Percentiles rank a stretch among this genome's conserved stretches.
These are phyloP conservation scores for Probaryconus sp. DNA, from an alignment of 1,140 invertebrate genomes.

Conservation along the genomic window DNA sequence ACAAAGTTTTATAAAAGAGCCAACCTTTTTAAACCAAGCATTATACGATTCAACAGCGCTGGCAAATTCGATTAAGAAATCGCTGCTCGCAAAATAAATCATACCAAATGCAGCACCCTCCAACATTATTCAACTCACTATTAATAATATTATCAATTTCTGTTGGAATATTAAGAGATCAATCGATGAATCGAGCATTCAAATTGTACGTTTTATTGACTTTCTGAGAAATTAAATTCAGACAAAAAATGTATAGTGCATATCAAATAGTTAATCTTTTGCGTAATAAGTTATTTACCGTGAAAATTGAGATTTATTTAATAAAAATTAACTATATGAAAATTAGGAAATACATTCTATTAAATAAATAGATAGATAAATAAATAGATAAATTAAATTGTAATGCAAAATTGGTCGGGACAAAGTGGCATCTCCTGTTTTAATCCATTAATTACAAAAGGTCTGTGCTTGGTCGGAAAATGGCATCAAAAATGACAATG, in stretches of 20 bases:
- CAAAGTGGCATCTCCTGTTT: neutral
- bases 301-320: no score
- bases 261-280: no score
- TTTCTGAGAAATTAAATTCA: no score
- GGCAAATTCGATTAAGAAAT: conserved; percentile 46
- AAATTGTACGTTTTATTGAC: conserved; percentile 13
- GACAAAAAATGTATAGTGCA: no score
- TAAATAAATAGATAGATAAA: no score
- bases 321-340: no score
- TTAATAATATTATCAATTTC: conserved; percentile 53
- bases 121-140: conserved; percentile 33
- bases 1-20: conserved; percentile 42
- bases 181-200: conserved; percentile 1
- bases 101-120: conserved; percentile 10
- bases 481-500: conserved; percentile 34
- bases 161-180: conserved; percentile 40
- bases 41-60: conserved; percentile 22
- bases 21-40: conserved; percentile 16
- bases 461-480: conserved; percentile 17
- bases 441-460: conserved; percentile 32
- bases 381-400: no score
- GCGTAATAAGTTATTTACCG: no score
- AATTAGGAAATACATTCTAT: no score
- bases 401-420: conserved; percentile 11
- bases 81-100: conserved; percentile 18